phyloP scores from a whole-genome alignment of 2,797 vertebrate genomes.

The Hirundo rustica region DNA sequence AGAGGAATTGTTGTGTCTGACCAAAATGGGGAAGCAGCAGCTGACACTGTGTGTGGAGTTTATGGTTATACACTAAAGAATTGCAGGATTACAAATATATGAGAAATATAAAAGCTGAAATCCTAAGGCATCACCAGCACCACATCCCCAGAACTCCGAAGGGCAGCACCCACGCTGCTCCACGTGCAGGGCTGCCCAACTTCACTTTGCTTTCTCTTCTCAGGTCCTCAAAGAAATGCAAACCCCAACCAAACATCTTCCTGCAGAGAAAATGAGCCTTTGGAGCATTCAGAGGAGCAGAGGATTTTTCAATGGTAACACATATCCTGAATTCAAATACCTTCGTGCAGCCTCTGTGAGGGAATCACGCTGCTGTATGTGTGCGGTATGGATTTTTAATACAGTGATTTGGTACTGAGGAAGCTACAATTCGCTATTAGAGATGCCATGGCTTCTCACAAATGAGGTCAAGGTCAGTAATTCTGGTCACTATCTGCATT shows the following conservation, averaged over 20 bases:
- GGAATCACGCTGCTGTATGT: neutral
- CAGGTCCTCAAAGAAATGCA: neutral
- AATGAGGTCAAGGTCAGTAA: slow-evolving; percentile 1
- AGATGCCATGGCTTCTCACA: neutral
- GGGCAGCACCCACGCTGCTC: neutral
- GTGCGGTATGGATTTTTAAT: neutral
- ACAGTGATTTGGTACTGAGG: neutral
- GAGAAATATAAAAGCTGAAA: neutral
- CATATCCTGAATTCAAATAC: neutral
- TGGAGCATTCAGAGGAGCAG: neutral
- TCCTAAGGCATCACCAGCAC: neutral
- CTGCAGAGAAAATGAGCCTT: neutral
- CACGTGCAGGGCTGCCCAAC: neutral
- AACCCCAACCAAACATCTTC: neutral
- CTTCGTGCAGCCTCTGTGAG: neutral
- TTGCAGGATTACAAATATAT: neutral
- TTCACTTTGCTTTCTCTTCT: neutral
- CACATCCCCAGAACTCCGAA: accelerated
- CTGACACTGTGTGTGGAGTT: neutral
- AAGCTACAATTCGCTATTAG: neutral
- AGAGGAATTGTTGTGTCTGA: neutral
- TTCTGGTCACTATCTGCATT: neutral
- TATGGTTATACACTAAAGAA: neutral
- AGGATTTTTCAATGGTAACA: neutral
- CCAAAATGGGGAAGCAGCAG: neutral